Conservation (phyloP, 2,113 vertebrate genomes). For the Garra rufa region DNA sequence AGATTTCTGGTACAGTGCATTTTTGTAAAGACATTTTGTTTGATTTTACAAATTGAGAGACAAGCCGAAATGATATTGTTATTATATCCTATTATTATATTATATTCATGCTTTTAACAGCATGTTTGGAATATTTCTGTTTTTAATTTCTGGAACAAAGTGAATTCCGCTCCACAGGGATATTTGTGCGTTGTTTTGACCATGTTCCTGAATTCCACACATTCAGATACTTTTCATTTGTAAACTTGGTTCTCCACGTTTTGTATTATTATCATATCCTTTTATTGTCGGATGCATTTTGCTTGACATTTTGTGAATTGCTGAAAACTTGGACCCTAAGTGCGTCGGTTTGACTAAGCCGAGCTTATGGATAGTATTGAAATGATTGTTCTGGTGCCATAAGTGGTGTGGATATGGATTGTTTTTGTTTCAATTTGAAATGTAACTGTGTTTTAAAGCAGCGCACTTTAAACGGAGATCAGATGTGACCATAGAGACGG, state of each 20-base stretch:
- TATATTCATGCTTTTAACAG: neutral
- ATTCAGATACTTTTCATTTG: neutral
- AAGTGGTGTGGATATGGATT: slow-evolving; percentile 27
- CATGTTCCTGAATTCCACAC: neutral
- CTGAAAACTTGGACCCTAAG: neutral
- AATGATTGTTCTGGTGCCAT: slow-evolving; percentile 54
- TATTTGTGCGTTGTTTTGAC: neutral
- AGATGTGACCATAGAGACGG: slow-evolving; percentile 2
- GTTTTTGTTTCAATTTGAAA: slow-evolving; percentile 51
- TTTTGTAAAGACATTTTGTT: neutral
- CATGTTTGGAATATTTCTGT: slow-evolving; percentile 2
- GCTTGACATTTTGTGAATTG: slow-evolving; percentile 4
- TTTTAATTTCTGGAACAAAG: neutral
- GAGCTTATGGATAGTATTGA: slow-evolving; percentile 12
- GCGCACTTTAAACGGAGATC: slow-evolving; percentile 53
- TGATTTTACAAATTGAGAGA: neutral
- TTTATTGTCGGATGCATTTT: slow-evolving; percentile 5
- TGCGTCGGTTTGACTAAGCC: neutral
- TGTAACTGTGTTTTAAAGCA: slow-evolving; percentile 49
- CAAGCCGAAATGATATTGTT: too few species aligned
- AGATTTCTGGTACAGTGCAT: neutral
- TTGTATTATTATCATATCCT: slow-evolving; percentile 5
- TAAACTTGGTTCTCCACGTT: neutral
- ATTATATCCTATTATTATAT: neutral
- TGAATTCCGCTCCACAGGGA: neutral